phyloP scores from a whole-genome alignment of 2,113 vertebrate species.

The Fregetta grallaria region DNA sequence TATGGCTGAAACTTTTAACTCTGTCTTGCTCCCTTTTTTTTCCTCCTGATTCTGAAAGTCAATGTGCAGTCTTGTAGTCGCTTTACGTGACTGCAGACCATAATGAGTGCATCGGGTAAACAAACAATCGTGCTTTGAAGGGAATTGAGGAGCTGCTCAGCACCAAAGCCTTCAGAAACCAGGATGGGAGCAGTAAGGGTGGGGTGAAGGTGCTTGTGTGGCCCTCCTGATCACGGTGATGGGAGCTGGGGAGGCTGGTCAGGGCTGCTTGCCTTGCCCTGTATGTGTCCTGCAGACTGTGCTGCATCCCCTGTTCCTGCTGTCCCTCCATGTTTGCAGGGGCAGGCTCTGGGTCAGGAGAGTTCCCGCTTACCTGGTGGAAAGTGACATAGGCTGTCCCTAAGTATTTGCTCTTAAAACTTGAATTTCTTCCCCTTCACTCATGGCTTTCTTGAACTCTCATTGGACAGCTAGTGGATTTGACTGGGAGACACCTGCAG shows the following conservation, averaged over 20 bases:
- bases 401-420: background rate
- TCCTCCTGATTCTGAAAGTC: background rate
- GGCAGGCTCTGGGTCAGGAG: background rate
- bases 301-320: fast-evolving
- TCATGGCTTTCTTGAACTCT: background rate
- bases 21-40: conserved; percentile 22
- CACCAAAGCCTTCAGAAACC: background rate
- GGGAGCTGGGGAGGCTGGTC: background rate
- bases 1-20: conserved; percentile 79
- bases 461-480: background rate
- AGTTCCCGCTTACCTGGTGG: background rate
- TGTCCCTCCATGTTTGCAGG: background rate
- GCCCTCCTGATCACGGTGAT: background rate
- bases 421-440: background rate
- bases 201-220: background rate
- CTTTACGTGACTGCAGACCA: background rate
- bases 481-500: background rate
- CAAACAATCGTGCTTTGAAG: background rate
- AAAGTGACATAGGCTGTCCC: background rate
- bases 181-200: background rate
- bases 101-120: background rate
- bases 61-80: background rate
- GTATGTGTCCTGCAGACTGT: background rate
- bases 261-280: background rate
- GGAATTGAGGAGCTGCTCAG: background rate